phyloP scores from a whole-genome alignment of 30 jellyfish, hydroid and myxozoan species.

The Aurelia sp. region DNA sequence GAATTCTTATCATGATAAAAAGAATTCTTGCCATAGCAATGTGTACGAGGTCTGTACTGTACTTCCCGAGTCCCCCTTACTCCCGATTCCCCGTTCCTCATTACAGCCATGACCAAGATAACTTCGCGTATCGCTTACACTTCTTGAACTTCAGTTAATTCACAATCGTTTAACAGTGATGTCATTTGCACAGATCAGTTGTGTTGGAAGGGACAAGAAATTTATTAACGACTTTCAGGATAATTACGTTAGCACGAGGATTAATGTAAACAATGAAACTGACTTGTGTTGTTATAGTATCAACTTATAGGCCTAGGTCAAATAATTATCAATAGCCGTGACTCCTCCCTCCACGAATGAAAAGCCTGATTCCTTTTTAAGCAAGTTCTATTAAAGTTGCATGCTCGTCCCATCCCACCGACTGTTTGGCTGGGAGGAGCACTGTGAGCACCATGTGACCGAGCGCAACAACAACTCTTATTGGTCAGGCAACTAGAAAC shows the following conservation, averaged over 20 bases:
- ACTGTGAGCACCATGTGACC: conserved; percentile 28
- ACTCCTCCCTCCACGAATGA: conserved; percentile 55
- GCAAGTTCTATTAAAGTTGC: not conserved
- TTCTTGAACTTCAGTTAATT: conserved; percentile 26
- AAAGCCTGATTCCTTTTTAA: conserved; percentile 10
- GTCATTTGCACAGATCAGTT: conserved; percentile 43
- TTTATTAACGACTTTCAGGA: conserved; percentile 59
- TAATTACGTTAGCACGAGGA: conserved; percentile 56
- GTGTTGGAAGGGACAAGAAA: conserved; percentile 31
- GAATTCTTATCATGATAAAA: too few species aligned
- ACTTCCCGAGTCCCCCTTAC: too few species aligned
- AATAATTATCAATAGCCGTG: conserved; percentile 39
- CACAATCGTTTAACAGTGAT: conserved; percentile 46
- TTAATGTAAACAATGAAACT: conserved; percentile 17
- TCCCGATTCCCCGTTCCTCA: too few species aligned
- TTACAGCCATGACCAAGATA: too few species aligned
- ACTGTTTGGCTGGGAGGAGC: conserved; percentile 22
- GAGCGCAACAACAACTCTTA: not conserved
- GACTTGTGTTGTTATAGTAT: conserved; percentile 59
- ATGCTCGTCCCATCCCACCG: conserved; percentile 27
- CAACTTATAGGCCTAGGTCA: conserved; percentile 71
- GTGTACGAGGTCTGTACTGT: too few species aligned
- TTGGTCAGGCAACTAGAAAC: conserved; percentile 25
- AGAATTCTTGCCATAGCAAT: too few species aligned
- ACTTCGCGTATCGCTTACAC: conserved; percentile 43